phyloP scores from a whole-genome alignment of 2,888 invertebrate genomes.

The Nemurella pictetii region DNA sequence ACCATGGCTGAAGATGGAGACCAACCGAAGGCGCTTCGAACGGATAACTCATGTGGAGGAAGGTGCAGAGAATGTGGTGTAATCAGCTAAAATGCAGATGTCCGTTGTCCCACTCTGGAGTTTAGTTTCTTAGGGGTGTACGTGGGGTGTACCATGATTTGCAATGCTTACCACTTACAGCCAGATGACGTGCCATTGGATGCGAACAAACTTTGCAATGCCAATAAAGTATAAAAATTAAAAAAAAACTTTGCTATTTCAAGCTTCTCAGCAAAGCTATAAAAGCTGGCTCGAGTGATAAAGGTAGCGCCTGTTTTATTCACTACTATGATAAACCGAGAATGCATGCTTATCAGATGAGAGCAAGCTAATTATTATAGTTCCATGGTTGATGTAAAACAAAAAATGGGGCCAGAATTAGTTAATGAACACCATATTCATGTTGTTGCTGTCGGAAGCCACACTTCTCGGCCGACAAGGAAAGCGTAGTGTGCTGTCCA shows the following conservation, averaged over 20 bases:
- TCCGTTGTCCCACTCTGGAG: background rate
- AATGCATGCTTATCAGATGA: background rate
- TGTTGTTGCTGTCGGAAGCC: constrained; percentile 1
- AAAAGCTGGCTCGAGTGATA: too few relatives aligned
- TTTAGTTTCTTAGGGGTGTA: background rate
- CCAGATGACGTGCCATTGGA: too few relatives aligned
- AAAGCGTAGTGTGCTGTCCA: background rate
- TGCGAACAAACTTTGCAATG: too few relatives aligned
- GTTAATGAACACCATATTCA: constrained; percentile 3
- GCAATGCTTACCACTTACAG: too few relatives aligned
- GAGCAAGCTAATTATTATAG: background rate
- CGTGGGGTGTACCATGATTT: too few relatives aligned
- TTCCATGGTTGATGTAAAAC: background rate
- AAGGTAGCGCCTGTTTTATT: too few relatives aligned
- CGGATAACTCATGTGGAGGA: background rate
- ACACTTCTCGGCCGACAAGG: background rate
- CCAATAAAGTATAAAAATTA: too few relatives aligned
- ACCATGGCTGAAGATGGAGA: background rate
- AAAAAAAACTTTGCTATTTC: too few relatives aligned
- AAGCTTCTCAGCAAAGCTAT: too few relatives aligned
- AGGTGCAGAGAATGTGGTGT: background rate
- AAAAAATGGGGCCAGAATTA: background rate
- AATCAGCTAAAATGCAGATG: constrained; percentile 21
- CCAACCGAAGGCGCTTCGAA: background rate
- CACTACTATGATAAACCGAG: too few relatives aligned